A percentile compares a stretch with the other conserved stretches of the same genome.
Conservation (phyloP, 2,797 vertebrate species). For the Hydrocynus forskahlii region DNA sequence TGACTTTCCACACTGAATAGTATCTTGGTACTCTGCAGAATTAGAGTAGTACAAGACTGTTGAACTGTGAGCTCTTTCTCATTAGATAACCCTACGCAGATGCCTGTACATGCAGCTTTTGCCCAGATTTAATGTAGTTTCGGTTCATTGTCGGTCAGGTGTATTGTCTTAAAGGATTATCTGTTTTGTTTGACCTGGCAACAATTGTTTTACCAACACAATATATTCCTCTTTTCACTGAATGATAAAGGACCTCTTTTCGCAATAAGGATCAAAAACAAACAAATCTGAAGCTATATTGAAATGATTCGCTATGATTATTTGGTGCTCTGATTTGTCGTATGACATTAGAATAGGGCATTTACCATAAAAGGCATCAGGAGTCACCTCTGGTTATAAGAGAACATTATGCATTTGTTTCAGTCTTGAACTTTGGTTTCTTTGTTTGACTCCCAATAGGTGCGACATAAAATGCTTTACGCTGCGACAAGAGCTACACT, state of each 20-base stretch:
- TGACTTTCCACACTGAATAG: not conserved
- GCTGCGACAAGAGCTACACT: constrained; percentile 95
- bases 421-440: not conserved
- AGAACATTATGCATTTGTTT: not conserved
- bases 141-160: not conserved
- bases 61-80: not conserved
- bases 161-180: not conserved
- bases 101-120: not conserved
- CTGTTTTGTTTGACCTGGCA: not conserved
- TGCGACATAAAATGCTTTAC: constrained; percentile 97
- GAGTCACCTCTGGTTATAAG: not conserved
- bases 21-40: not conserved
- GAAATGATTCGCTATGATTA: not conserved
- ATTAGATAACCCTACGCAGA: not conserved
- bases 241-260: not conserved
- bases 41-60: not conserved
- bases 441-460: constrained; percentile 73
- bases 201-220: not conserved
- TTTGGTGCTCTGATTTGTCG: not conserved
- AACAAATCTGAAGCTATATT: not conserved
- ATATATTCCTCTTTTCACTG: not conserved
- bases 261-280: not conserved
- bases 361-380: not conserved
- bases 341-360: not conserved
- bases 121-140: not conserved